Conservation (phyloP, 2,113 vertebrate species). For the Mirounga angustirostris region DNA sequence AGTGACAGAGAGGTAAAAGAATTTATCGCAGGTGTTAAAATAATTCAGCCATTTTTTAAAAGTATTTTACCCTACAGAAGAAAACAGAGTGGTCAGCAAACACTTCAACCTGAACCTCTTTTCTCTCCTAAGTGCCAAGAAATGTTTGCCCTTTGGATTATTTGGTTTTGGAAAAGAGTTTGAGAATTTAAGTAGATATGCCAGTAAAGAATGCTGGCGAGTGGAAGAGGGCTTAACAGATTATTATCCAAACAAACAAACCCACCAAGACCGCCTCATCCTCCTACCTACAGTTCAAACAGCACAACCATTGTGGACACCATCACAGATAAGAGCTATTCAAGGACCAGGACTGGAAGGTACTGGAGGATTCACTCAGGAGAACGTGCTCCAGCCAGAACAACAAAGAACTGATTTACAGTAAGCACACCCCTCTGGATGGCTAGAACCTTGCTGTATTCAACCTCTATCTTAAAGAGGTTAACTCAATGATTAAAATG, state of each 20-base stretch:
- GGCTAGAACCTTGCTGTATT: not conserved
- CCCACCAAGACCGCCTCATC: not conserved
- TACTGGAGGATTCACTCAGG: fast-evolving
- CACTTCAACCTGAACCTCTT: constrained; percentile 26
- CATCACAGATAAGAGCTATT: not conserved
- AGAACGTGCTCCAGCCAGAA: not conserved
- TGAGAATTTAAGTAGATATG: constrained; percentile 35
- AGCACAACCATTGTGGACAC: fast-evolving
- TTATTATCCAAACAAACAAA: constrained; percentile 24
- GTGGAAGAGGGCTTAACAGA: not conserved
- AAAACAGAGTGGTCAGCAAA: not conserved
- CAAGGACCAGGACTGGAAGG: not conserved
- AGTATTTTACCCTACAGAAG: not conserved
- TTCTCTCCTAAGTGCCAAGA: constrained; percentile 26
- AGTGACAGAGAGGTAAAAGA: not conserved
- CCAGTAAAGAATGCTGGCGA: not conserved
- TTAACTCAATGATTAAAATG: not conserved
- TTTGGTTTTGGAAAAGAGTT: constrained; percentile 45
- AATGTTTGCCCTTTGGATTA: constrained; percentile 52
- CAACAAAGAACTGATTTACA: not conserved
- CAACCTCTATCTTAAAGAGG: not conserved
- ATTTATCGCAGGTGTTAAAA: not conserved
- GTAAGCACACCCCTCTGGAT: not conserved
- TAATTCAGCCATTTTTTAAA: not conserved
- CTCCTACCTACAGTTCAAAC: not conserved